A percentile compares a stretch with the other conserved stretches of the same genome.
These are phyloP conservation scores for Vicugna pacos DNA, from an alignment of 2,113 vertebrate genomes.

Conservation along the genomic window DNA sequence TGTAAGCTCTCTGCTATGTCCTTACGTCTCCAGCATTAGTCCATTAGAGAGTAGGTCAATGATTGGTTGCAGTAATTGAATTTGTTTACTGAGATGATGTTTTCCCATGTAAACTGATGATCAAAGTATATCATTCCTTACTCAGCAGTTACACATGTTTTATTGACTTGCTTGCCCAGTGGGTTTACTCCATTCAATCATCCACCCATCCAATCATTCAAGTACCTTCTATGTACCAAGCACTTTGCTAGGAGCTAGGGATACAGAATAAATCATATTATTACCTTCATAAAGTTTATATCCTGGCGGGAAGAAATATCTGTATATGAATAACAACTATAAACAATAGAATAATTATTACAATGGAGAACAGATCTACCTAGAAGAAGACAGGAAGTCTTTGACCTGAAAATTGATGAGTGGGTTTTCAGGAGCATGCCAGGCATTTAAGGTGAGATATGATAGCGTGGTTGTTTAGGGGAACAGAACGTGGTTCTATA, in stretches of 20 bases:
- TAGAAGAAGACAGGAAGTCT: neutral
- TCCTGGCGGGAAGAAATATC: neutral
- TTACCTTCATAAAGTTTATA: neutral
- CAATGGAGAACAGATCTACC: neutral
- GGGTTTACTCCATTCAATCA: neutral
- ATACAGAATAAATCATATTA: neutral
- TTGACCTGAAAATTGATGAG: slow-evolving; percentile 3
- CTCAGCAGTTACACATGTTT: neutral
- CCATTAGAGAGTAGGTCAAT: neutral
- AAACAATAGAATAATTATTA: neutral
- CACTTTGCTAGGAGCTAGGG: neutral
- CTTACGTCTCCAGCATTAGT: neutral
- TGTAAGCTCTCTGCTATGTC: neutral
- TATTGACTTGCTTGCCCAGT: neutral
- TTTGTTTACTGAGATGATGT: slow-evolving; percentile 28
- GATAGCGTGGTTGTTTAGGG: neutral
- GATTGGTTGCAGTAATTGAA: neutral
- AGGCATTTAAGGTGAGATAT: neutral
- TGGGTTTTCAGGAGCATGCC: neutral
- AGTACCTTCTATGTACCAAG: neutral
- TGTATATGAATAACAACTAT: neutral
- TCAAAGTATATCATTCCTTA: neutral
- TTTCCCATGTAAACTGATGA: neutral
- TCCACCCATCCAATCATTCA: neutral
- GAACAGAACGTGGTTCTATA: neutral